These are phyloP conservation scores for Cyphomyrus discorhynchus DNA, from an alignment of 2,113 vertebrate species.

Conservation along the genomic window DNA sequence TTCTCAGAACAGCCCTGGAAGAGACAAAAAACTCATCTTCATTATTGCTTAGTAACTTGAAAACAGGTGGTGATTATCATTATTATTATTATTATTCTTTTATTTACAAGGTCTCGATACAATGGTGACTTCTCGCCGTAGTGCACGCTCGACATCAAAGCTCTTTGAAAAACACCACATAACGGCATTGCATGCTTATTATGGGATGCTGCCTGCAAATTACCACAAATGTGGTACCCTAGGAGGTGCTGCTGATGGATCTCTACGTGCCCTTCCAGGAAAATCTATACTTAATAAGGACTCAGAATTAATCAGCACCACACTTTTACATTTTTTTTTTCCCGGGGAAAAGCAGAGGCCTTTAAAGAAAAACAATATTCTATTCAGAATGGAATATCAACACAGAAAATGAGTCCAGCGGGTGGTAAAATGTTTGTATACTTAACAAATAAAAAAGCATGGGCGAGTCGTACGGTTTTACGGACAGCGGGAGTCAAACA, in stretches of 20 bases:
- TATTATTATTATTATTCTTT: background rate
- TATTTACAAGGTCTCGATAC: background rate
- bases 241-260: background rate
- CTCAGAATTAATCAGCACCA: background rate
- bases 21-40: too few relatives aligned
- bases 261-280: constrained; percentile 1
- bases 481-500: background rate
- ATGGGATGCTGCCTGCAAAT: background rate
- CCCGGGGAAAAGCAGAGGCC: background rate
- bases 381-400: background rate
- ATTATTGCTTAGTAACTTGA: background rate
- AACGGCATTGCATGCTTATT: background rate
- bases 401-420: constrained; percentile 8
- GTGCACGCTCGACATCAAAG: background rate
- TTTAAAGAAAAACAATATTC: background rate
- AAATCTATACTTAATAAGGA: background rate
- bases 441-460: background rate
- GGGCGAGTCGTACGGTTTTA: background rate
- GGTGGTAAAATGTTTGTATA: constrained; percentile 8
- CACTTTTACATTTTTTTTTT: background rate
- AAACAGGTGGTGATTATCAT: background rate
- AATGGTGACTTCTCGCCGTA: background rate
- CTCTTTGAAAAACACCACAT: background rate
- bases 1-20: background rate
- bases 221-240: background rate